A percentile compares a stretch with the other conserved stretches of the same genome.
phyloP scores from a whole-genome alignment of 2,113 vertebrate genomes.

The Chionodraco myersi region DNA sequence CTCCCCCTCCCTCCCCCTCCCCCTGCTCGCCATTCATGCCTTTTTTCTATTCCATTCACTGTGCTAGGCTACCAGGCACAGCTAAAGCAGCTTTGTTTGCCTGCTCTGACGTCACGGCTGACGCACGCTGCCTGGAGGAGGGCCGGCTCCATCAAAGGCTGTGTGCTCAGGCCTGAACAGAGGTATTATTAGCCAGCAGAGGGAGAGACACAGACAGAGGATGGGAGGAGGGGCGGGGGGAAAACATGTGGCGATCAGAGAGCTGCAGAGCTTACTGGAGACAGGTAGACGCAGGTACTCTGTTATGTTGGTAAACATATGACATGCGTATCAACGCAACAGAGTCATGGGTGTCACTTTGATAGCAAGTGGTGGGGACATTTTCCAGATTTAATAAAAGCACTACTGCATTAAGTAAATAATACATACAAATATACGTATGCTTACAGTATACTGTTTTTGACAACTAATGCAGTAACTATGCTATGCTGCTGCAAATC shows the following conservation, averaged over 20 bases:
- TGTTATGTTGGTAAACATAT: too few species aligned
- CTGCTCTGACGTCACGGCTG: constrained; percentile 63
- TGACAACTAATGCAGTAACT: too few species aligned
- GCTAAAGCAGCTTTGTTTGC: constrained; percentile 38
- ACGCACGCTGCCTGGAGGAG: constrained; percentile 55
- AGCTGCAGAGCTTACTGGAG: background rate
- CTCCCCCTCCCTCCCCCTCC: background rate
- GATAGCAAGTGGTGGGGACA: too few species aligned
- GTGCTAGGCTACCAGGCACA: constrained; percentile 24
- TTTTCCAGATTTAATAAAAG: too few species aligned
- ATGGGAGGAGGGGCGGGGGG: background rate
- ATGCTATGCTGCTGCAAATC: too few species aligned
- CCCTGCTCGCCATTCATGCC: constrained; percentile 2
- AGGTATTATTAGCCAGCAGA: constrained; percentile 48
- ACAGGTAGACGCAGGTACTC: background rate
- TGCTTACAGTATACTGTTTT: too few species aligned
- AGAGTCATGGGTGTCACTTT: too few species aligned
- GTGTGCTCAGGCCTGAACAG: constrained; percentile 23
- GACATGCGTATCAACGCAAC: too few species aligned
- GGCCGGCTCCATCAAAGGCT: constrained; percentile 46
- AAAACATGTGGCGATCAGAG: background rate
- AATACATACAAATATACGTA: too few species aligned
- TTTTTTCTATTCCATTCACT: constrained; percentile 15
- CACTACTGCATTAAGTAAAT: too few species aligned
- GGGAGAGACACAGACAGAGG: constrained; percentile 30